Evolutionary conservation across 2,797 vertebrate genomes (phyloP), one percentile per base, ranked within the genome.

Genomic region (Pogonophryne albipinna): DNA sequence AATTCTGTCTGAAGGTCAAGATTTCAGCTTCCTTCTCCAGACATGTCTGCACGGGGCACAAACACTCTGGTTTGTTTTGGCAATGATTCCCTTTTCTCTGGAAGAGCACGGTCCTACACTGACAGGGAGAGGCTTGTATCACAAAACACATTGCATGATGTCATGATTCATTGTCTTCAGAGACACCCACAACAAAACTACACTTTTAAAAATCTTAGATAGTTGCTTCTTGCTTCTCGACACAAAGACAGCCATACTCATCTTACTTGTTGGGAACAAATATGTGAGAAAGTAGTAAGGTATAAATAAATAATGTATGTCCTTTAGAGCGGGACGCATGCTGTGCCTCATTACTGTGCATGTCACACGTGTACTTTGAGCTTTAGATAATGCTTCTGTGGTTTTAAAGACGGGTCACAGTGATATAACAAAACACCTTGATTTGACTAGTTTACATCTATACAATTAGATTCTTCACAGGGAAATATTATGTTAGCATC

Each of bases 291-390:
- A 87, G 78, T 69, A 89, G 91, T 59, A 38, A 38, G 34, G 83
- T 73, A 89, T 91, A 92, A 92, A 93, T 92, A 92, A 94, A 91
- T 89, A 78, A 92, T 93, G 93, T 87, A 90, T 62, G 80, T 86
- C 81, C 85, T 88, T 91, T 79, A 72, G 80, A 89, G 84, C 84
- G 31, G 79, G 70, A 70, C n/a, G 75, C 79, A 79, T 52, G 83
- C 87, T 86, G 90, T 19, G 84, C 86, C 88, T 92, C 90, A 89
- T 93, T 90, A 86, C 79, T 74, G 85, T 79, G 91, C 68, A 74
- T 86, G 85, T 90, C 86, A 87, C 87, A 87, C 16, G 61, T 86
- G 90, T 79, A 91, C 88, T 92, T 88, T 90, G 89, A 91, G 90
- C 87, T 72, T 79, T 47, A 87, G 87, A 89, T 90, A 87, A 91